Percentiles rank a stretch among this genome's conserved stretches.
Conservation (phyloP, 2,888 invertebrate genomes). For the Acleris emargana region DNA sequence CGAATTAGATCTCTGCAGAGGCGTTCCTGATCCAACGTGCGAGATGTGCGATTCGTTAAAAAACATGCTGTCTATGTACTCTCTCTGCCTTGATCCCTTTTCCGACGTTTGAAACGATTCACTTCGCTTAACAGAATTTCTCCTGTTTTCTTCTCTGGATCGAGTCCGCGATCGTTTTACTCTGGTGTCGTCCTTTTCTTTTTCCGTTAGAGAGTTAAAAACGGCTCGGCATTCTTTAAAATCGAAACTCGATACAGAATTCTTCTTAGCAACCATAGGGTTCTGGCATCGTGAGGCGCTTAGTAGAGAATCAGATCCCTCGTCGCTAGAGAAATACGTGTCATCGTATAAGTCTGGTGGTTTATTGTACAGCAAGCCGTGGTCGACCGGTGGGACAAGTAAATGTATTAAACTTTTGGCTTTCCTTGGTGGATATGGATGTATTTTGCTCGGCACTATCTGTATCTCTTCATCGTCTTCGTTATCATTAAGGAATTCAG, state of each 20-base stretch:
- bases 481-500: slow-evolving; percentile 76
- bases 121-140: slow-evolving; percentile 70
- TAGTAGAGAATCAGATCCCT: slow-evolving; percentile 88
- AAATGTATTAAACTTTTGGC: slow-evolving; percentile 88
- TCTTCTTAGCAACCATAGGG: slow-evolving; percentile 62
- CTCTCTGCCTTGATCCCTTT: slow-evolving; percentile 73
- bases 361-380: slow-evolving; percentile 81
- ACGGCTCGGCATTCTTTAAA: slow-evolving; percentile 82
- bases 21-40: slow-evolving; percentile 46
- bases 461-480: slow-evolving; percentile 85
- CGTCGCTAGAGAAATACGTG: slow-evolving; percentile 84
- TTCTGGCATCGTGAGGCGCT: slow-evolving; percentile 84
- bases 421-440: slow-evolving; percentile 92
- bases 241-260: slow-evolving; percentile 68
- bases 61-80: slow-evolving; percentile 85
- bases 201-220: slow-evolving; percentile 83
- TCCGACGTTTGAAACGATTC: slow-evolving; percentile 79
- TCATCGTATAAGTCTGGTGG: slow-evolving; percentile 83
- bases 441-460: slow-evolving; percentile 90
- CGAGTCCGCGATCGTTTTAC: slow-evolving; percentile 65
- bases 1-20: slow-evolving; percentile 60
- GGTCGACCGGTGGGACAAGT: slow-evolving; percentile 85
- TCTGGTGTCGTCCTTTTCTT: slow-evolving; percentile 65
- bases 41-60: slow-evolving; percentile 78
- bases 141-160: slow-evolving; percentile 68